A percentile compares a stretch with the other conserved stretches of the same genome.
Conservation (phyloP, 1,140 invertebrate genomes). For the Scaptodrosophila lebanonensis region DNA sequence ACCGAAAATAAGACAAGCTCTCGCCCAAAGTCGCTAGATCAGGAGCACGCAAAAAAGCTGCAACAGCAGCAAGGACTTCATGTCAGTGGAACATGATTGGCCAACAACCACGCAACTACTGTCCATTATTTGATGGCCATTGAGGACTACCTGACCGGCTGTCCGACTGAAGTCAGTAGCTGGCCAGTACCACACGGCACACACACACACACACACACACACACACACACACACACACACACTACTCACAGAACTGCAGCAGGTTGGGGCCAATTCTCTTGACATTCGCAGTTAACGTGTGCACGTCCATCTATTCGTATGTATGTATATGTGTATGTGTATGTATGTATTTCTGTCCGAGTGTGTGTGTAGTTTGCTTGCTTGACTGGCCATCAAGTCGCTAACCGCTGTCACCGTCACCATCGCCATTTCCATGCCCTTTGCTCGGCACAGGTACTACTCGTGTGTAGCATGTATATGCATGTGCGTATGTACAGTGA, state of each 20-base stretch:
- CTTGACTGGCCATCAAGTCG: conserved; percentile 64
- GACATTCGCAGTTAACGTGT: conserved; percentile 63
- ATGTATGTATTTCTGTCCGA: conserved; percentile 3
- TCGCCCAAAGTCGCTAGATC: too few species aligned
- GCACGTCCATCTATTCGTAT: conserved; percentile 33
- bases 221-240: too few species aligned
- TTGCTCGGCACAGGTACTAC: conserved; percentile 18
- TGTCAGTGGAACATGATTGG: conserved; percentile 64
- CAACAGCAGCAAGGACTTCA: conserved; percentile 29
- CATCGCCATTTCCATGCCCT: conserved; percentile 9
- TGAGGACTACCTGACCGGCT: conserved; percentile 65
- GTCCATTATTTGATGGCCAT: conserved; percentile 75
- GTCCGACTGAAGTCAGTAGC: conserved; percentile 32
- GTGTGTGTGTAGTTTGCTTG: conserved; percentile 28
- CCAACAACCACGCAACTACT: conserved; percentile 76
- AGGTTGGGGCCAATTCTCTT: conserved; percentile 62
- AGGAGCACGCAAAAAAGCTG: too few species aligned
- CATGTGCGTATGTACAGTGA: neutral
- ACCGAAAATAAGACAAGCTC: too few species aligned
- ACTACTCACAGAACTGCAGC: neutral
- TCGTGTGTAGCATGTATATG: conserved; percentile 51
- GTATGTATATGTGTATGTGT: neutral
- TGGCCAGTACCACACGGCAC: conserved; percentile 1
- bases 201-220: neutral
- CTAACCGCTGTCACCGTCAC: conserved; percentile 47